These are phyloP conservation scores for Brassicogethes aeneus DNA, from an alignment of 2,888 invertebrate species.

Conservation along the genomic window DNA sequence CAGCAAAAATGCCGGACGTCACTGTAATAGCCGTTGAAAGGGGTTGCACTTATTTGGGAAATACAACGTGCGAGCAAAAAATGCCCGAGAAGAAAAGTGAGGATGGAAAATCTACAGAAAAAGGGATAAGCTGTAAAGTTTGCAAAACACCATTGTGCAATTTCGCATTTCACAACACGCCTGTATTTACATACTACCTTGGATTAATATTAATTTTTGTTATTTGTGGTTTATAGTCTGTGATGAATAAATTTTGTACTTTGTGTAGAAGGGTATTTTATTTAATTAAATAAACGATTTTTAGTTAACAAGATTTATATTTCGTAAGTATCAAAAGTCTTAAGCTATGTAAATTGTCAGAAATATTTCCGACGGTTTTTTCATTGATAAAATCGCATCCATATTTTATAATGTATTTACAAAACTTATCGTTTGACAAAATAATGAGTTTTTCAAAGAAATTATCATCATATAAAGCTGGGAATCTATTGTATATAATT, in stretches of 20 bases:
- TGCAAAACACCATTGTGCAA: too few relatives aligned
- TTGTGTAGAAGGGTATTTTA: too few relatives aligned
- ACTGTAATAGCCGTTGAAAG: slow-evolving; percentile 19
- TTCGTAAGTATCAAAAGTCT: too few relatives aligned
- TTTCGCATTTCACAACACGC: too few relatives aligned
- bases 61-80: neutral
- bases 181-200: too few relatives aligned
- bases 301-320: too few relatives aligned
- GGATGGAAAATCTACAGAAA: too few relatives aligned
- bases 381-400: slow-evolving; percentile 28
- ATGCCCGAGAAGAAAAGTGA: neutral
- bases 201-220: too few relatives aligned
- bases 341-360: too few relatives aligned
- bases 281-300: too few relatives aligned
- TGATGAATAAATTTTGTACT: neutral
- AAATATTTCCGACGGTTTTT: too few relatives aligned
- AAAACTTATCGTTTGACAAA: slow-evolving; percentile 30
- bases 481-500: neutral
- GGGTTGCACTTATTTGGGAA: slow-evolving; percentile 12
- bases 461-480: slow-evolving; percentile 2
- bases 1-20: slow-evolving; percentile 21
- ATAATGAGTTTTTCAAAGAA: slow-evolving; percentile 22
- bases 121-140: too few relatives aligned
- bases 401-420: slow-evolving; percentile 32
- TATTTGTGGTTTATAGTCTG: neutral